Evolutionary conservation across 1,140 invertebrate genomes (phyloP), one percentile per base, ranked within the genome.

Genomic region (Laupala kohalensis): DNA sequence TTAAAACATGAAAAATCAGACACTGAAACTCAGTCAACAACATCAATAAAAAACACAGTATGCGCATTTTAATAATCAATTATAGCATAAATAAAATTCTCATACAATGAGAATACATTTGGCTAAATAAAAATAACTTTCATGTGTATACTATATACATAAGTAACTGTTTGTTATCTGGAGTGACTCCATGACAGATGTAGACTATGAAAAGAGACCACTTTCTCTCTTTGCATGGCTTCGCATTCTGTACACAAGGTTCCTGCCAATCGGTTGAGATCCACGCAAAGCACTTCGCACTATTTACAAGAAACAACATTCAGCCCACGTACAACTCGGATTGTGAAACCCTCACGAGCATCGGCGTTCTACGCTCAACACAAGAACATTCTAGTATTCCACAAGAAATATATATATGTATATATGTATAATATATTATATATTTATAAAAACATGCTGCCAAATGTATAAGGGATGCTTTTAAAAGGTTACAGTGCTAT

Each of bases 361-460:
- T 27, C 25, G 5, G n/a, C 66, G 19, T n/a, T 6, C 23, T 27
- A 68, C 67, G 27, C 27, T 24, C 67, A 27, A n/a, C 27, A 28
- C 24, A 25, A 68, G 24, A 23, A 27, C n/a, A 15, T 67, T 19
- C 25, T 67, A 28, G 6, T 67, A 67, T 26, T 67, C 27, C 25
- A 25, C 25, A 26, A 67, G 19, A 67, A 13, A 67, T 26, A 67
- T 26, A 15, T 68, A 27, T 29, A 27, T 68, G 27, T 68, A 27
- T 29, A 19, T 30, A 29, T 29, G 27, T 29, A 29, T 29, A 9
- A 29, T 30, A 6, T 37, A 30, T 68, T 27, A 29, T 68, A 68
- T 29, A 29, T 68, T 29, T 68, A 29, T 29, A 68, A 68, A 68
- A 68, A 68, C 67, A 68, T 68, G 67, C 67, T 68, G 67, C 67